phyloP scores from a whole-genome alignment of 2,888 invertebrate species.

The Campoplex nolae region DNA sequence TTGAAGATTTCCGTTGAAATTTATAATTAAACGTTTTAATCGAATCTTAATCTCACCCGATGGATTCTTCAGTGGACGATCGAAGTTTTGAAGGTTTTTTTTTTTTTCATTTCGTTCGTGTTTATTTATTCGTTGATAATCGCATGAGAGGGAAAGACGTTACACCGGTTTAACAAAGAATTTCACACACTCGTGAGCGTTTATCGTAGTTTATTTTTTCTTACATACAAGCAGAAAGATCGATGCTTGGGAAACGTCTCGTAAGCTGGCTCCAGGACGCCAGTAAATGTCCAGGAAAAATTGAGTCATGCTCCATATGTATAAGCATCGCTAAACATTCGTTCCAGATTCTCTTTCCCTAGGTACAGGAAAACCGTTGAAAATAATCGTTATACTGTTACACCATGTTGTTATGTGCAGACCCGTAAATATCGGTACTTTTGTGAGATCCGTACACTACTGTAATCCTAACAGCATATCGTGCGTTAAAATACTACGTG shows the following conservation, averaged over 20 bases:
- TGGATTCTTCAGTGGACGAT: background rate
- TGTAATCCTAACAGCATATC: constrained; percentile 26
- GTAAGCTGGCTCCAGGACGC: background rate
- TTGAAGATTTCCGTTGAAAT: background rate
- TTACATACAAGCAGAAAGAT: background rate
- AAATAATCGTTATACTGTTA: constrained; percentile 40
- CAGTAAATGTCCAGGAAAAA: background rate
- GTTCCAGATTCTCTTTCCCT: constrained; percentile 21
- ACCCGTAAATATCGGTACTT: constrained; percentile 63
- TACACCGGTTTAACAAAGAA: background rate
- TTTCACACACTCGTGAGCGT: background rate
- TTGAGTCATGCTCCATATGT: constrained; percentile 4
- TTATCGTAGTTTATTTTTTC: background rate
- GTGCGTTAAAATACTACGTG: constrained; percentile 29
- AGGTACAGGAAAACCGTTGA: constrained; percentile 27
- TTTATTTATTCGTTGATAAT: background rate
- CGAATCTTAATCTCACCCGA: background rate
- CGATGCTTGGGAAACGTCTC: background rate
- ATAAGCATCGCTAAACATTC: background rate
- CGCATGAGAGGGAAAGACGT: background rate
- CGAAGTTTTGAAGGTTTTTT: background rate
- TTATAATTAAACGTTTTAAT: background rate
- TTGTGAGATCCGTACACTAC: constrained; percentile 49
- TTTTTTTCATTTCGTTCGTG: background rate
- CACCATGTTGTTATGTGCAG: background rate